Conservation (phyloP, 1,140 invertebrate species). For the Maconellicoccus hirsutus region DNA sequence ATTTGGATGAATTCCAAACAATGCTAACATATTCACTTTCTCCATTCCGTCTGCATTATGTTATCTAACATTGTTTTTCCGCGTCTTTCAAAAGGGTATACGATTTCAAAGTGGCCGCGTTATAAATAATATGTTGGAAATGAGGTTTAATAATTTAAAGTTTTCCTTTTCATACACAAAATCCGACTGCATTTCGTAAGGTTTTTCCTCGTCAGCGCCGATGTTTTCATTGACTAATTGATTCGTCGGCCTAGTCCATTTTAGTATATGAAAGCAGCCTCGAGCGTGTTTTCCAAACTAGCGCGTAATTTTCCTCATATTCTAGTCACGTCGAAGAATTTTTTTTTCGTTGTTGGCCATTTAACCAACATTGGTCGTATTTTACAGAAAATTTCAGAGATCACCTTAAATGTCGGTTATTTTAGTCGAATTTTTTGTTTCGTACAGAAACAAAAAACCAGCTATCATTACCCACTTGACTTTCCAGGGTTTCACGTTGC, state of each 20-base stretch:
- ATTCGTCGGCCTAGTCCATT: background rate
- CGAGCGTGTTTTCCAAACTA: no score
- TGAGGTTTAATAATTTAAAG: background rate
- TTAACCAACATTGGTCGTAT: no score
- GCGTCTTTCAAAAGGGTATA: background rate
- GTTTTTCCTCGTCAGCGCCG: background rate
- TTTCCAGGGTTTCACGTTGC: no score
- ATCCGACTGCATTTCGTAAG: background rate
- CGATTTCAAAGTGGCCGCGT: background rate
- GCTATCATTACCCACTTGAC: no score
- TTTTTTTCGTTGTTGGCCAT: background rate
- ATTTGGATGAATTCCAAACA: constrained; percentile 9
- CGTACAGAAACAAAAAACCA: no score
- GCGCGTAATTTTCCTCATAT: background rate
- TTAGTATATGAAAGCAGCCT: background rate
- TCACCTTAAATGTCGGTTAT: no score
- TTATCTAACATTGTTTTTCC: background rate
- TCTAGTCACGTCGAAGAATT: background rate
- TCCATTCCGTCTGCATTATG: background rate
- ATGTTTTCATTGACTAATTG: background rate
- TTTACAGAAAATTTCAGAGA: no score
- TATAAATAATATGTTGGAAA: constrained; percentile 1
- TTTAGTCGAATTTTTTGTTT: no score
- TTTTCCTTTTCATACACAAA: background rate
- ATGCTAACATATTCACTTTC: background rate